phyloP scores from a whole-genome alignment of 2,888 invertebrate genomes.

The Pammene fasciana region DNA sequence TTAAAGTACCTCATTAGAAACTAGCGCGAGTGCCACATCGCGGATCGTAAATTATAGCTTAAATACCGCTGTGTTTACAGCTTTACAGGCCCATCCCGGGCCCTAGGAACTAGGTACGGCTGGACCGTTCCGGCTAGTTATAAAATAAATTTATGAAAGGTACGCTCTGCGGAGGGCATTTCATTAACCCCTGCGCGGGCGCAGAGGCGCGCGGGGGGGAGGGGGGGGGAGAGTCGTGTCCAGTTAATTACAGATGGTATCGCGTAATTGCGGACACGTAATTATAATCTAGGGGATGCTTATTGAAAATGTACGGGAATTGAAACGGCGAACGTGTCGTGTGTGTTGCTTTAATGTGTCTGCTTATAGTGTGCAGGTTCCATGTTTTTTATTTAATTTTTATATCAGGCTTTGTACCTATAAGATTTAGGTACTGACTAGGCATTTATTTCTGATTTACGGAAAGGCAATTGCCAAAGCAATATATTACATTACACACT shows the following conservation, averaged over 20 bases:
- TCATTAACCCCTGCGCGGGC: conserved; percentile 39
- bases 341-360: no score
- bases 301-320: conserved; percentile 41
- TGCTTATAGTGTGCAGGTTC: not conserved
- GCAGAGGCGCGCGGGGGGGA: conserved; percentile 2
- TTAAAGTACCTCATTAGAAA: conserved; percentile 5
- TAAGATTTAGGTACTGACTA: no score
- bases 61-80: conserved; percentile 7
- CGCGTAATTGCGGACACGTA: conserved; percentile 46
- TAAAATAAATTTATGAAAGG: conserved; percentile 39
- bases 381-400: not conserved
- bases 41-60: conserved; percentile 11
- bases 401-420: no score
- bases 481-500: no score
- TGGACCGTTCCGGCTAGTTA: conserved; percentile 29
- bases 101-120: not conserved
- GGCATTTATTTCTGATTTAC: no score
- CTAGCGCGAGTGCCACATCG: not conserved
- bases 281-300: conserved; percentile 39
- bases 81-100: conserved; percentile 1
- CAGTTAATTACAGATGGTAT: conserved; percentile 50
- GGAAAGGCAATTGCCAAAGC: no score
- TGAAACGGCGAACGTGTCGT: conserved; percentile 17
- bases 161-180: conserved; percentile 40
- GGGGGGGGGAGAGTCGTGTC: conserved; percentile 38